Evolutionary conservation across 2,888 invertebrate species (phyloP).

Genomic region (Synanthedon myopaeformis): DNA sequence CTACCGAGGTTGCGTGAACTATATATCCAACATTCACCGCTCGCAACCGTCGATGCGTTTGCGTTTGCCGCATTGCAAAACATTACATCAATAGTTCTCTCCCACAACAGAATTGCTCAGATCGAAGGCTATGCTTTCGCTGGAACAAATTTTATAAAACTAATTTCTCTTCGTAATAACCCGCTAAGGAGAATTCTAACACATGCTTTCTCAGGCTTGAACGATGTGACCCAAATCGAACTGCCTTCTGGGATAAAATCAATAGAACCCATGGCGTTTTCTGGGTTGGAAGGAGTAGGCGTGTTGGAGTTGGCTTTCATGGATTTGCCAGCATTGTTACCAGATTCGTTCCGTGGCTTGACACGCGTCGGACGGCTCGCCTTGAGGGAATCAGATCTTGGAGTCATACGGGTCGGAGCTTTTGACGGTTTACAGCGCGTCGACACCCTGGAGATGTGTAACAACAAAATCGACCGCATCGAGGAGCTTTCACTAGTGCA

Average conservation of each 20-base stretch:
- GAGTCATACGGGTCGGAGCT: constrained; percentile 78
- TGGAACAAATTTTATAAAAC: constrained; percentile 84
- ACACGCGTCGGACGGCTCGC: constrained; percentile 80
- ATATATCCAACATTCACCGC: constrained; percentile 87
- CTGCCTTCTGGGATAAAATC: constrained; percentile 82
- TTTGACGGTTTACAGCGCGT: constrained; percentile 82
- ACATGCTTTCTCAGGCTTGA: constrained; percentile 86
- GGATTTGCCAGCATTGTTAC: constrained; percentile 79
- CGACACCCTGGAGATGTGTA: constrained; percentile 79
- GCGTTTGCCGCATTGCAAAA: constrained; percentile 88
- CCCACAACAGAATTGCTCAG: constrained; percentile 78
- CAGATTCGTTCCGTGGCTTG: constrained; percentile 82
- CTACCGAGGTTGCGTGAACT: constrained; percentile 81
- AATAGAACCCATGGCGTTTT: constrained; percentile 85
- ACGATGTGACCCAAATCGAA: constrained; percentile 85
- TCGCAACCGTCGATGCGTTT: constrained; percentile 83
- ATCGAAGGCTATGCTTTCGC: constrained; percentile 86
- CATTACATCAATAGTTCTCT: constrained; percentile 77
- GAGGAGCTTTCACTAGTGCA: constrained; percentile 79
- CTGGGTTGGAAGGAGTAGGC: constrained; percentile 85
- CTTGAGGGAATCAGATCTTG: constrained; percentile 86
- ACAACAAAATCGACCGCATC: constrained; percentile 87
- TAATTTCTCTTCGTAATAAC: constrained; percentile 87
- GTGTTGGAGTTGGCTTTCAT: constrained; percentile 85
- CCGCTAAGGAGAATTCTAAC: constrained; percentile 83